Conservation (phyloP, 2,113 vertebrate species). For the Brienomyrus brachyistius region DNA sequence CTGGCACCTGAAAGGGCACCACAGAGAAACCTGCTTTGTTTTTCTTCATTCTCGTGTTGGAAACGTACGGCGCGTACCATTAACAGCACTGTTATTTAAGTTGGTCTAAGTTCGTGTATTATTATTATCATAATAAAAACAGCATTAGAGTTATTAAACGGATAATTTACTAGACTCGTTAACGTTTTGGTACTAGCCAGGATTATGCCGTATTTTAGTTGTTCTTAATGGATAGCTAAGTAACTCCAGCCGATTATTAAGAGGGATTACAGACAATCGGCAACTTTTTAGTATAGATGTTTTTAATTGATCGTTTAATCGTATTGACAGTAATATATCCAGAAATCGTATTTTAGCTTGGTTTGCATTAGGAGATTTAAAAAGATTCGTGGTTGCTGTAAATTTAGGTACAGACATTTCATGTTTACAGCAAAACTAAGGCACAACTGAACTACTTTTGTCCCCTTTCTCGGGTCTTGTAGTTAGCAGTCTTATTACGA, state of each 20-base stretch:
- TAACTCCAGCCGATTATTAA: neutral
- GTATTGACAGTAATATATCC: neutral
- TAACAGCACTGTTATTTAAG: neutral
- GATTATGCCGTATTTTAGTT: neutral
- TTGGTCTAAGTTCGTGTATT: neutral
- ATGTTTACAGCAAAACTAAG: neutral
- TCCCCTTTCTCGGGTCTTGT: neutral
- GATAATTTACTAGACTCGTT: neutral
- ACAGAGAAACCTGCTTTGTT: neutral
- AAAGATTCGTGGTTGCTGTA: neutral
- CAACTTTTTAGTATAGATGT: neutral
- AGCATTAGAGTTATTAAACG: neutral
- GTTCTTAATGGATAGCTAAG: neutral
- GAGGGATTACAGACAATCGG: neutral
- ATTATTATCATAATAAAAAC: neutral
- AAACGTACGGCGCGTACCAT: neutral
- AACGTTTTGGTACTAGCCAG: neutral
- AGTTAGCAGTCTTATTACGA: neutral
- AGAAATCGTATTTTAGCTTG: neutral
- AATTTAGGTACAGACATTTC: neutral
- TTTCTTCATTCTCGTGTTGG: neutral
- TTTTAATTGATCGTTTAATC: neutral
- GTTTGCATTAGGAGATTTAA: neutral
- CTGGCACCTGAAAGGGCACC: neutral
- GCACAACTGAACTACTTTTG: neutral